A percentile compares a stretch with the other conserved stretches of the same genome.
Conservation (phyloP, 2,888 invertebrate species). For the Eurois occulta region DNA sequence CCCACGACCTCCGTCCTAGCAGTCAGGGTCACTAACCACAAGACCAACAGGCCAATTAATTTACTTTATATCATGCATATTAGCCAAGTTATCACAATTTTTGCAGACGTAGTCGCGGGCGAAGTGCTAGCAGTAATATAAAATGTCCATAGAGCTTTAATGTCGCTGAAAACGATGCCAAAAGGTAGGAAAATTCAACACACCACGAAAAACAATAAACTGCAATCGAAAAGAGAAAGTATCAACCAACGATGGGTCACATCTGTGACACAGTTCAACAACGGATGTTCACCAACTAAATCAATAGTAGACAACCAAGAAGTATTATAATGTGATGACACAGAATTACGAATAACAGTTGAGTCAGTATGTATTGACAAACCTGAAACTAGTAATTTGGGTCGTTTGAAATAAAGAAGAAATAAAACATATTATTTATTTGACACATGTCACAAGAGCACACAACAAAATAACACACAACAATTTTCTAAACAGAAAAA, state of each 20-base stretch:
- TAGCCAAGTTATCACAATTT: too few species aligned
- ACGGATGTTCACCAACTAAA: constrained; percentile 53
- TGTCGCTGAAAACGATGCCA: background rate
- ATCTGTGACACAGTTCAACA: constrained; percentile 57
- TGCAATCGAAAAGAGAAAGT: constrained; percentile 61
- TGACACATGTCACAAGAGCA: too few species aligned
- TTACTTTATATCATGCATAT: too few species aligned
- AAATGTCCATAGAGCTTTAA: background rate
- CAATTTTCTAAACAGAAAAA: too few species aligned
- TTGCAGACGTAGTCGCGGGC: too few species aligned
- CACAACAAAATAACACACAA: too few species aligned
- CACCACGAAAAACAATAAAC: constrained; percentile 1
- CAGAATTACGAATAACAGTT: constrained; percentile 48
- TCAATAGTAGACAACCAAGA: constrained; percentile 44
- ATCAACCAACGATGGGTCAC: constrained; percentile 40
- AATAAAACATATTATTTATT: too few species aligned
- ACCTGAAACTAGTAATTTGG: constrained; percentile 51
- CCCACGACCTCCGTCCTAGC: too few species aligned
- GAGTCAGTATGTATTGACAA: constrained; percentile 47
- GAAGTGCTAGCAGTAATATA: too few species aligned
- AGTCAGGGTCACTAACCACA: too few species aligned
- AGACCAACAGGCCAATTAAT: too few species aligned
- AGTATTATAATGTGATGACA: constrained; percentile 45
- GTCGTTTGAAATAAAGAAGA: background rate
- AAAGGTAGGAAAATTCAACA: background rate